A percentile compares a stretch with the other conserved stretches of the same genome.
These are phyloP conservation scores for Myathropa florea DNA, from an alignment of 2,888 invertebrate genomes.

Conservation along the genomic window DNA sequence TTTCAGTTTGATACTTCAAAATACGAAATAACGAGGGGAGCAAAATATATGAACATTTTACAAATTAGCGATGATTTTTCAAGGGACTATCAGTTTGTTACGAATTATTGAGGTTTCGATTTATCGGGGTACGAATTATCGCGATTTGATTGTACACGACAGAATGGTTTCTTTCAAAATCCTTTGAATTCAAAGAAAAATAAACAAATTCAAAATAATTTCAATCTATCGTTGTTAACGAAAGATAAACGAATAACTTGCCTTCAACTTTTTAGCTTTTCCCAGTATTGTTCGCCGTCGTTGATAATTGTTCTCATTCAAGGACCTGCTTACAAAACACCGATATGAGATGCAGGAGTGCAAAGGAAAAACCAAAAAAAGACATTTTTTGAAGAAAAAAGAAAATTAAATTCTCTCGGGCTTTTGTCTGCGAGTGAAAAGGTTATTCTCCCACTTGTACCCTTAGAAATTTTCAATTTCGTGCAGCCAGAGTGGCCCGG, in stretches of 20 bases:
- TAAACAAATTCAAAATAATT: no score
- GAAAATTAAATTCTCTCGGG: constrained; percentile 33
- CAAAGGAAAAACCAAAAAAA: neutral
- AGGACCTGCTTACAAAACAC: constrained; percentile 11
- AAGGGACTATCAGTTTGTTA: no score
- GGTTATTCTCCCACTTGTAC: constrained; percentile 11
- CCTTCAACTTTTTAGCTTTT: neutral
- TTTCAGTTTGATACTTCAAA: no score
- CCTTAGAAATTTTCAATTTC: constrained; percentile 20
- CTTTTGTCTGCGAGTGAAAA: constrained; percentile 28
- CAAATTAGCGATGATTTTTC: no score
- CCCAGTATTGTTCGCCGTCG: neutral
- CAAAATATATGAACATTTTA: no score
- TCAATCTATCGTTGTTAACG: neutral
- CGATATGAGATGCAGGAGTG: neutral
- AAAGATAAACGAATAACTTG: neutral
- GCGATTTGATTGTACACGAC: no score
- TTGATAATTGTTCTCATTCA: constrained; percentile 1
- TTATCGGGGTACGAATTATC: no score
- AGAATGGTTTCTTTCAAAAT: no score
- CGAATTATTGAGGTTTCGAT: no score
- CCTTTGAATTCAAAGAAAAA: no score
- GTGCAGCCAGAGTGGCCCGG: neutral
- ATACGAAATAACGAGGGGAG: no score
- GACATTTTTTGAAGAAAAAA: constrained; percentile 5